Evolutionary conservation across 2,113 vertebrate species (phyloP), one percentile per base, ranked within the genome.

Genomic region (Labeo rohita): DNA sequence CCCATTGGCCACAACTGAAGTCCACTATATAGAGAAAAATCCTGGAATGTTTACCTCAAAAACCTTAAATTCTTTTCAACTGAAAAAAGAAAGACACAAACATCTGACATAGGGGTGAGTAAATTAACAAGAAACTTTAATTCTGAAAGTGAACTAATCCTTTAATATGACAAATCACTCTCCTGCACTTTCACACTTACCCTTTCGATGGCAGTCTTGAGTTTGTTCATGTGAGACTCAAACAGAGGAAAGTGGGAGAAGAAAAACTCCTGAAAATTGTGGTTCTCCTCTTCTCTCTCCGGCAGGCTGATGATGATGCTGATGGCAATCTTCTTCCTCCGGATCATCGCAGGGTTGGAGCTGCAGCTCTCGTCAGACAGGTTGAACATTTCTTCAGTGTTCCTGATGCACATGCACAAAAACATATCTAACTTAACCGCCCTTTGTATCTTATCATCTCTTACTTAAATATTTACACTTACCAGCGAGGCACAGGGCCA

Each of bases 241-340:
- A 97, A 96, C 76, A 97, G 91, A 34, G 96, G 97, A 72, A 97
- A 97, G 86, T 97, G 97, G 70, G 97, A 97, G 81, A 97, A 97
- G 89, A 97, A 97, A 91, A 97, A 97, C 76, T 97, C 96, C 89
- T 97, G 96, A 89, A 97, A 97, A 82, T 94, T 92, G 76, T 86
- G 92, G 66, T 96, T 96, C 28, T 96, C 95, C 52, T 95, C 96
- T 65, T 97, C 96, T 83, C 92, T 95, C 88, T 96, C 96, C 36
- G 96, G 94, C 39, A 97, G 92, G 70, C 95, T 95, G 90, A 97
- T 96, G 86, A 97, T 94, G 85, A 97, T 94, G 89, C 97, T 97
- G 86, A 97, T 87, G 0, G 97, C 97, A 59, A 97, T 97, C 89
- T 96, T 97, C 65, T 96, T 97, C 82, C 96, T 95, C 76, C 95